A percentile compares a stretch with the other conserved stretches of the same genome.
Evolutionary conservation across 2,113 vertebrate species (phyloP).

Genomic region (Oreamnos americanus): DNA sequence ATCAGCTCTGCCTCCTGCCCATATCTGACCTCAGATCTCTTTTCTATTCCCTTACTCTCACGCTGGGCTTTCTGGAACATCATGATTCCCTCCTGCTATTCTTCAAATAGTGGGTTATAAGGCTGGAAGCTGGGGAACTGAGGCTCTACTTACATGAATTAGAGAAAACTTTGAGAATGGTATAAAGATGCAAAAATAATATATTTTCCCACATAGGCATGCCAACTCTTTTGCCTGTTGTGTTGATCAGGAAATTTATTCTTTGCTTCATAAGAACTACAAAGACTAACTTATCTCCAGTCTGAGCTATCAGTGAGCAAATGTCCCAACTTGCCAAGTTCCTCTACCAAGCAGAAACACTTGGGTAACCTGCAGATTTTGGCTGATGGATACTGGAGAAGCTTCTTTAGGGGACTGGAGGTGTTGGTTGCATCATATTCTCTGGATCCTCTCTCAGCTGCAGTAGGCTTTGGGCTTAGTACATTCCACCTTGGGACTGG

Average conservation of each 20-base stretch:
- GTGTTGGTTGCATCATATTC: not conserved
- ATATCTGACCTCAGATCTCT: not conserved
- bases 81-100: not conserved
- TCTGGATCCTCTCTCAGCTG: not conserved
- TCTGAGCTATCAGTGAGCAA: not conserved
- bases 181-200: not conserved
- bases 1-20: not conserved
- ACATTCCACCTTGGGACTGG: not conserved
- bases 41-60: not conserved
- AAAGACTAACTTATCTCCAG: not conserved
- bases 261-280: not conserved
- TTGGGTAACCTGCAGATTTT: not conserved
- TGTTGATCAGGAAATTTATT: not conserved
- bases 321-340: not conserved
- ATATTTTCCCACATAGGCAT: not conserved
- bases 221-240: not conserved
- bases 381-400: not conserved
- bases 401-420: not conserved
- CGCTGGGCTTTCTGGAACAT: not conserved
- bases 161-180: not conserved
- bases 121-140: not conserved
- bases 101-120: not conserved
- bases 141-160: not conserved
- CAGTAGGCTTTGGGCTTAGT: not conserved
- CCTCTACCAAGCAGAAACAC: not conserved